Evolutionary conservation across 2,797 vertebrate species (phyloP).

Genomic region (Girardinus metallicus): DNA sequence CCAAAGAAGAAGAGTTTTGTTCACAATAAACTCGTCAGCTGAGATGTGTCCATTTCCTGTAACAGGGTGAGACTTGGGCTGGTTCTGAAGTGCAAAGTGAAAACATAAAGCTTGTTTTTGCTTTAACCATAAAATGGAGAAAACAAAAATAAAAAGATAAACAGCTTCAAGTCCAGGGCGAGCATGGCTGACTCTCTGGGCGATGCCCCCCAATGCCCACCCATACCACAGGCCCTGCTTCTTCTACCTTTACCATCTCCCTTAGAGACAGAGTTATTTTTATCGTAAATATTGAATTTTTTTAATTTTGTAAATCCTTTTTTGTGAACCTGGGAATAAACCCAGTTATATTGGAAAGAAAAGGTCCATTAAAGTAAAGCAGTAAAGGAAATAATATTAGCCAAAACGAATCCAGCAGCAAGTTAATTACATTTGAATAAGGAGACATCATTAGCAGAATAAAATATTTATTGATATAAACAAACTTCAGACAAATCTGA

Average conservation of each 20-base stretch:
- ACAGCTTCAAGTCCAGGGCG: too few relatives aligned
- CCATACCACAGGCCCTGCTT: too few relatives aligned
- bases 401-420: neutral
- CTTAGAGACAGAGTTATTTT: neutral
- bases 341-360: neutral
- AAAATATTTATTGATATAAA: neutral
- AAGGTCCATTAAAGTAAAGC: neutral
- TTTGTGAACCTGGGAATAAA: neutral
- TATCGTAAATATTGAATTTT: neutral
- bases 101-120: neutral
- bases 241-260: too few relatives aligned
- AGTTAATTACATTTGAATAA: neutral
- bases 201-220: too few relatives aligned
- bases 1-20: neutral
- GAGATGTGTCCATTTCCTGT: neutral
- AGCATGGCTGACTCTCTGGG: too few relatives aligned
- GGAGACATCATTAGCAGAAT: neutral
- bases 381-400: neutral
- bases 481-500: neutral
- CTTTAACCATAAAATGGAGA: neutral
- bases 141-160: neutral
- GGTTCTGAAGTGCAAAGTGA: neutral
- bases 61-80: neutral
- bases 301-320: neutral
- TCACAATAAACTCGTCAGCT: neutral